phyloP scores from a whole-genome alignment of 2,888 invertebrate genomes.

The Caenorhabditis auriculariae region DNA sequence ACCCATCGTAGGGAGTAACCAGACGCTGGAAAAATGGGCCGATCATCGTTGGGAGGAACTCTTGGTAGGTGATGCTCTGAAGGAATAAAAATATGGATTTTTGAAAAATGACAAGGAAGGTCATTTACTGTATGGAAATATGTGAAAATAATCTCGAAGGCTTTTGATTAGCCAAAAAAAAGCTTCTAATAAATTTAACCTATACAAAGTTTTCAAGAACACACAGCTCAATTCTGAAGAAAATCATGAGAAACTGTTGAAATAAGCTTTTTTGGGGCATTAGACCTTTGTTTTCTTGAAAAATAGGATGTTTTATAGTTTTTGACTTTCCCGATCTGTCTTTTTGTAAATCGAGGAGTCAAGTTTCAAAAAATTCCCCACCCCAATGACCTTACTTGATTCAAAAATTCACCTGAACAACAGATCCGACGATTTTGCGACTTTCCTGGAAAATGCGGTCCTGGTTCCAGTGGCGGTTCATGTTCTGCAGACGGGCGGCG shows the following conservation, averaged over 20 bases:
- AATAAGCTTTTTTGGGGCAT: too few species aligned
- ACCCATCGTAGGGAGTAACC: constrained; percentile 77
- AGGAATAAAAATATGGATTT: too few species aligned
- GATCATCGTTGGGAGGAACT: constrained; percentile 86
- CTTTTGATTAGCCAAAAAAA: too few species aligned
- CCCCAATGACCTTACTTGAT: background rate
- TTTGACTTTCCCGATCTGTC: too few species aligned
- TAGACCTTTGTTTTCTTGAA: background rate
- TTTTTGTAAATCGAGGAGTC: background rate
- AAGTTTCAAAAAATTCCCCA: background rate
- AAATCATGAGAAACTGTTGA: too few species aligned
- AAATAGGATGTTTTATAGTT: too few species aligned
- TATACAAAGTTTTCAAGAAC: too few species aligned
- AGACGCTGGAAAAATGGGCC: constrained; percentile 73
- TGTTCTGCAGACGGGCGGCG: constrained; percentile 49
- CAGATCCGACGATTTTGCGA: constrained; percentile 64
- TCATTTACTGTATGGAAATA: too few species aligned
- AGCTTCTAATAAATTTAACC: too few species aligned
- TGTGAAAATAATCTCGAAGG: background rate
- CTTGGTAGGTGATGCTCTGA: constrained; percentile 68
- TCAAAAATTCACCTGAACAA: constrained; percentile 40
- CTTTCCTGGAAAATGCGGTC: constrained; percentile 63
- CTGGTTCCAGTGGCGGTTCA: constrained; percentile 61
- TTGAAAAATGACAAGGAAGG: too few species aligned
- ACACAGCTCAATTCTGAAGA: too few species aligned